Base-by-base conservation (phyloP, 2,888 invertebrate genomes). In the Napeogenes inachia region DNA sequence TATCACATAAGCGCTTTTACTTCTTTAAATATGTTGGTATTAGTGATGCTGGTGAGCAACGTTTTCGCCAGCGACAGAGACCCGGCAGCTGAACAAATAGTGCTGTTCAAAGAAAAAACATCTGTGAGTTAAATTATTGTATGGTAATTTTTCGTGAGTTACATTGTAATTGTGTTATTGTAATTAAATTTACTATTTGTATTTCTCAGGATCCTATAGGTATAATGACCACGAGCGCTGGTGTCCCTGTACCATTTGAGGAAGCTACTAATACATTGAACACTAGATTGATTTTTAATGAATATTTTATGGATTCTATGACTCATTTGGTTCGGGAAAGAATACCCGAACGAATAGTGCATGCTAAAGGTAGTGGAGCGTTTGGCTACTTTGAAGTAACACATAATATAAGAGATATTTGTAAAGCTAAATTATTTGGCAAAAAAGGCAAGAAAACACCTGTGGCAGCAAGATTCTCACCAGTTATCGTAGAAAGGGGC, bases 331-430 rank as follows among this genome's bases (percentile, higher is more conserved):
- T 94, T 74, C 91, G 97, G 21, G 98, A 98, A 82, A 92, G 98
- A 61, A 98, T 98, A 71, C 98, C 98, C 0, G 98, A 98, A 81
- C 92, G 98, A 66, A 94, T 97, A 0, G 97, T 97, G 1, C 98
- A 98, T 79, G 98, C 98, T 0, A 98, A 98, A 85, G 98, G 98
- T 64, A 96, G 95, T 45, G 97, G 95, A 13, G 96, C 96, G 3
- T 96, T 95, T 79, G 96, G 95, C 0, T 95, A 95, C 75, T 96
- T 97, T 72, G 95, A 96, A 84, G 94, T 96, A 6, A 96, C 96
- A 0, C 93, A 96, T 73, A 95, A 96, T 75, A 94, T 97, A 59
- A 91, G 92, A 2, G 91, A 94, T 73, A 95, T 95, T 77, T 91
- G 92, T 67, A 95, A 94, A 65, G 96, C 96, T 0, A 93, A 93